Percentiles rank a stretch among this genome's conserved stretches.
Conservation (phyloP, 2,888 invertebrate species). For the Euphydryas editha region DNA sequence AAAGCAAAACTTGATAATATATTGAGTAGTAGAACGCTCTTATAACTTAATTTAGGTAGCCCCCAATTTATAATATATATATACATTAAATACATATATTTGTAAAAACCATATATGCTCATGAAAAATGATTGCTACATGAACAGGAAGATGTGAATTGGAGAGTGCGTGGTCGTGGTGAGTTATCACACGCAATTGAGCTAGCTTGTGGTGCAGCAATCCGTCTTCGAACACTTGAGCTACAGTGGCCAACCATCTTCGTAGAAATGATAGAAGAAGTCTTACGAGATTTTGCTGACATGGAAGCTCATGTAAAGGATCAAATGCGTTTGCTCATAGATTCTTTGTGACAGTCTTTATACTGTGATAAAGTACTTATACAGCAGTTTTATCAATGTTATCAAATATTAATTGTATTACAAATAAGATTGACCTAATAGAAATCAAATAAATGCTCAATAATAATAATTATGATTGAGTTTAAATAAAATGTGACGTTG, state of each 20-base stretch:
- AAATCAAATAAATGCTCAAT: no score
- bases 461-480: neutral
- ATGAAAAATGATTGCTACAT: slow-evolving; percentile 32
- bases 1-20: no score
- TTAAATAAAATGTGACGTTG: neutral
- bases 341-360: slow-evolving; percentile 29
- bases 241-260: slow-evolving; percentile 90
- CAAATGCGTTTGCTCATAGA: slow-evolving; percentile 83
- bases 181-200: slow-evolving; percentile 88
- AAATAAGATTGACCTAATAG: no score
- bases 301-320: slow-evolving; percentile 90
- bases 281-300: slow-evolving; percentile 90
- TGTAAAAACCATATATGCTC: neutral
- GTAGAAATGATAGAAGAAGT: slow-evolving; percentile 91
- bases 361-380: neutral
- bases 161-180: slow-evolving; percentile 89
- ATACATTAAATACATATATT: no score
- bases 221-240: slow-evolving; percentile 89
- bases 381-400: neutral
- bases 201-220: slow-evolving; percentile 90
- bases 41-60: no score
- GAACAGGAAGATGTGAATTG: slow-evolving; percentile 87
- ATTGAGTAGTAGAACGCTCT: no score
- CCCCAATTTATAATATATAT: no score
- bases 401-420: neutral